These are phyloP conservation scores for Chionis minor DNA, from an alignment of 2,113 vertebrate species.

Conservation along the genomic window DNA sequence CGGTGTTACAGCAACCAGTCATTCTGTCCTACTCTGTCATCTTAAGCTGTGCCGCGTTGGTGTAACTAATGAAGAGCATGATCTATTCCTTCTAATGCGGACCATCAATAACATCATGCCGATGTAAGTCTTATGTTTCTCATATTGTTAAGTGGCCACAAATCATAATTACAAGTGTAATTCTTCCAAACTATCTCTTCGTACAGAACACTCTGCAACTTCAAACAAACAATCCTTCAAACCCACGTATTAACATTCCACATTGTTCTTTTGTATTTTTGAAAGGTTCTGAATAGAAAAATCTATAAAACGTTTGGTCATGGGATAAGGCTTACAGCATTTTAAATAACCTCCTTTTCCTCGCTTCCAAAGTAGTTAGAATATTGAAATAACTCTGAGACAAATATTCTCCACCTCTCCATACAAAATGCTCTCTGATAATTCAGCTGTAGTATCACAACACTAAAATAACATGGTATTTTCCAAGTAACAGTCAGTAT, in stretches of 20 bases:
- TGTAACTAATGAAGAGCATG: neutral
- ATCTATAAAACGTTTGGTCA: neutral
- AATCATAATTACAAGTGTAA: neutral
- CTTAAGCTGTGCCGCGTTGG: neutral
- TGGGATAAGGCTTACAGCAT: neutral
- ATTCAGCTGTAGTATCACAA: neutral
- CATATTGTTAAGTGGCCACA: constrained; percentile 10
- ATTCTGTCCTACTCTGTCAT: neutral
- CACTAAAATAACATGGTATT: neutral
- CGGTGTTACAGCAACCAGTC: neutral
- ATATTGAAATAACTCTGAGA: neutral
- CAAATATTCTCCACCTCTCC: neutral
- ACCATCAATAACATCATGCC: neutral
- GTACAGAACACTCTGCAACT: neutral
- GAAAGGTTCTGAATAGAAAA: neutral
- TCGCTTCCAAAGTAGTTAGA: neutral
- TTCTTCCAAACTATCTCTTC: neutral
- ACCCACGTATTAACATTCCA: neutral
- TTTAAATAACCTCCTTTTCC: neutral
- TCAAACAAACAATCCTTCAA: neutral
- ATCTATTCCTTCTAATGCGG: neutral
- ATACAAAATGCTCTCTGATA: neutral
- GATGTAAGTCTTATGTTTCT: neutral
- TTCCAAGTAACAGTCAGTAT: neutral
- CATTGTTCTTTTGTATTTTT: neutral